These are phyloP conservation scores for Chinchilla lanigera DNA, from an alignment of 2,113 vertebrate genomes.

Conservation along the genomic window DNA sequence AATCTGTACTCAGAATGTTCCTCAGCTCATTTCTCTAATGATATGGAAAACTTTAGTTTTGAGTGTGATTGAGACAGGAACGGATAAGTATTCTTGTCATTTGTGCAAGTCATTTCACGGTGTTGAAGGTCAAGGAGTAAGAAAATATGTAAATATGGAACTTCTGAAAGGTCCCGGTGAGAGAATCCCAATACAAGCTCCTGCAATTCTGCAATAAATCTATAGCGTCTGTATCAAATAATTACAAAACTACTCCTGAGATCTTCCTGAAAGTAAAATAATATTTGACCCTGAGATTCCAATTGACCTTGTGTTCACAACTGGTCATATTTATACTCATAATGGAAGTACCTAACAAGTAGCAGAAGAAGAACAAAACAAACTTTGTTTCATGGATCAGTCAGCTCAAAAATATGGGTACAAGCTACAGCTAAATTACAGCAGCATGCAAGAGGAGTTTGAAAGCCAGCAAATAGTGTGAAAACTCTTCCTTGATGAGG, in stretches of 20 bases:
- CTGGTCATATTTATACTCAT: neutral
- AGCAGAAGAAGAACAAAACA: neutral
- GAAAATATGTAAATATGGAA: neutral
- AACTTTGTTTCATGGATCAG: neutral
- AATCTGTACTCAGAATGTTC: neutral
- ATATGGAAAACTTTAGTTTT: neutral
- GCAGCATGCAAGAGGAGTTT: neutral
- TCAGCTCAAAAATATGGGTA: neutral
- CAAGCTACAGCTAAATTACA: neutral
- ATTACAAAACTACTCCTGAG: neutral
- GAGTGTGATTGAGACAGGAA: neutral
- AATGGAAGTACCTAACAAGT: neutral
- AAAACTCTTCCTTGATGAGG: neutral
- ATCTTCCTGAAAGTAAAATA: neutral
- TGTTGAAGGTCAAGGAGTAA: neutral
- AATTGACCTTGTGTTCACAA: neutral
- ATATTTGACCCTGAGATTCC: neutral
- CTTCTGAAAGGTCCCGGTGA: neutral
- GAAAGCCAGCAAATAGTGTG: neutral
- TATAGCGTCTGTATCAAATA: neutral
- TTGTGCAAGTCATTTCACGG: neutral
- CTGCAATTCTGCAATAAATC: neutral
- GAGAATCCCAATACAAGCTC: neutral
- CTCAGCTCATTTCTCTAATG: neutral
- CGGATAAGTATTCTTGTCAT: neutral